Evolutionary conservation across 2,797 vertebrate genomes (phyloP).

Genomic region (Dromococcyx pavoninus): DNA sequence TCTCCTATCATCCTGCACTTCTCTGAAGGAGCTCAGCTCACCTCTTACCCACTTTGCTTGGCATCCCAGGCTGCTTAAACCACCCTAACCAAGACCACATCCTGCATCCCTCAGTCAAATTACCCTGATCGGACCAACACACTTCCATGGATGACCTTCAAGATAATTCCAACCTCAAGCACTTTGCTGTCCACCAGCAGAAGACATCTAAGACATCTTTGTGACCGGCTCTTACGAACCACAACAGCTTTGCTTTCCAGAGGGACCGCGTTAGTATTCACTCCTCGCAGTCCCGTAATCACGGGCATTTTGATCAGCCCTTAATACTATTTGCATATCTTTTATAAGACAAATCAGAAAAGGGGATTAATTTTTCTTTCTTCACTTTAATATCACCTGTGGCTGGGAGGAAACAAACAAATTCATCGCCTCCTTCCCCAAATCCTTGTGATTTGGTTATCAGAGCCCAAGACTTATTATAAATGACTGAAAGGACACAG

Average conservation of each 20-base stretch:
- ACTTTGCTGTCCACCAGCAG: background rate
- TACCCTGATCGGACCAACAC: background rate
- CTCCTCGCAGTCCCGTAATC: background rate
- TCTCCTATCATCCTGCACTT: rapidly evolving
- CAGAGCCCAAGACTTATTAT: slow-evolving; percentile 18
- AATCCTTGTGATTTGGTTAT: slow-evolving; percentile 34
- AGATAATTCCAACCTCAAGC: background rate
- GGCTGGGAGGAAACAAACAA: slow-evolving; percentile 37
- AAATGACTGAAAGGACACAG: slow-evolving; percentile 49
- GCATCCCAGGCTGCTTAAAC: background rate
- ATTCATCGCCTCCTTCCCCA: slow-evolving; percentile 22
- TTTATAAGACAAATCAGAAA: slow-evolving; percentile 39
- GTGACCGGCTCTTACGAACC: background rate
- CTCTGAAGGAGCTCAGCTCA: background rate
- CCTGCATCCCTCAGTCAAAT: background rate
- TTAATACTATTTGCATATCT: slow-evolving; percentile 22
- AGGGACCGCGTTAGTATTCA: background rate
- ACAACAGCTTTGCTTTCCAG: background rate
- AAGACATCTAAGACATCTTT: background rate
- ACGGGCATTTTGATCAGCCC: background rate
- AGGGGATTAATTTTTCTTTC: slow-evolving; percentile 39
- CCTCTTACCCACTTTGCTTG: rapidly evolving
- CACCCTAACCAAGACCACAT: background rate
- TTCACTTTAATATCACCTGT: slow-evolving; percentile 39
- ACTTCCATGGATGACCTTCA: background rate